phyloP scores from a whole-genome alignment of 1,140 invertebrate genomes.

The Papilio aristodemus region DNA sequence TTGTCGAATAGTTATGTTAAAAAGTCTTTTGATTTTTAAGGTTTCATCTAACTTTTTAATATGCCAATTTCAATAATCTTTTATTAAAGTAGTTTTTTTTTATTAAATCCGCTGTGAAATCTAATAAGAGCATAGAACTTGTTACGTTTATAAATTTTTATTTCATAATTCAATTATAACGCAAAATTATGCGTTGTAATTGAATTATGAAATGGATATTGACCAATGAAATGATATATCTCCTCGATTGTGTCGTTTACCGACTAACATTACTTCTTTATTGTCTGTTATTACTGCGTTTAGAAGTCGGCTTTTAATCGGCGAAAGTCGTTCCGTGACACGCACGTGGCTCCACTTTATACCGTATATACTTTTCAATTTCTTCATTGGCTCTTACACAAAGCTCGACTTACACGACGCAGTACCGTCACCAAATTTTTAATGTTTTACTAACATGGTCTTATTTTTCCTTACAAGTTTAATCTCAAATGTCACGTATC shows the following conservation, averaged over 20 bases:
- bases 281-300: slow-evolving; percentile 26
- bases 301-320: slow-evolving; percentile 57
- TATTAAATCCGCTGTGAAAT: too few species aligned
- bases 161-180: slow-evolving; percentile 4
- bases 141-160: background rate
- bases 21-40: too few species aligned
- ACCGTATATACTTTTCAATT: slow-evolving; percentile 42
- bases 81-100: too few species aligned
- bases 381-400: slow-evolving; percentile 11
- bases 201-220: background rate
- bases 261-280: slow-evolving; percentile 2
- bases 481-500: too few species aligned
- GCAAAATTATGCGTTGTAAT: background rate
- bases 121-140: background rate
- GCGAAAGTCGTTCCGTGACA: slow-evolving; percentile 70
- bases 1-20: too few species aligned
- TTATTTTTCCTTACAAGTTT: too few species aligned
- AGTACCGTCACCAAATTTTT: slow-evolving; percentile 35
- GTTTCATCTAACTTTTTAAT: too few species aligned
- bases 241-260: background rate
- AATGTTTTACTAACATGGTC: too few species aligned
- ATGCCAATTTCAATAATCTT: too few species aligned
- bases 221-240: background rate
- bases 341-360: slow-evolving; percentile 55
- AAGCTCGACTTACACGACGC: background rate